A percentile compares a stretch with the other conserved stretches of the same genome.
Evolutionary conservation across 2,888 invertebrate species (phyloP).

Genomic region (Yponomeuta evonymella): DNA sequence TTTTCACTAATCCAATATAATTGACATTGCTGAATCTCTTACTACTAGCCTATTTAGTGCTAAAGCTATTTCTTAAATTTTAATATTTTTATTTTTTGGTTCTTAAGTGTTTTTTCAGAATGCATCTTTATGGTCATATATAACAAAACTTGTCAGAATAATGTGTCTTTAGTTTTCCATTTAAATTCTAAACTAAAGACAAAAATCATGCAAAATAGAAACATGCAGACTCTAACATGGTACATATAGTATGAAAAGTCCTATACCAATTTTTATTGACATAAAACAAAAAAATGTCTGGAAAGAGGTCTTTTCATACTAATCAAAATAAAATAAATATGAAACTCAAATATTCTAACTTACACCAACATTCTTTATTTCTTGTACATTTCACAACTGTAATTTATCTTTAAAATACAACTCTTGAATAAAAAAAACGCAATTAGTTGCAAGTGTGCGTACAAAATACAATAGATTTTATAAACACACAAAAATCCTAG

Average conservation of each 20-base stretch:
- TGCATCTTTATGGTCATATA: slow-evolving; percentile 33
- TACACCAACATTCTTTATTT: slow-evolving; percentile 63
- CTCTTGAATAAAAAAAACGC: slow-evolving; percentile 32
- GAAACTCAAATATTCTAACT: slow-evolving; percentile 60
- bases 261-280: not conserved
- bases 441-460: slow-evolving; percentile 6
- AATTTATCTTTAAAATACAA: slow-evolving; percentile 38
- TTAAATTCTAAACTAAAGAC: not conserved
- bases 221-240: slow-evolving; percentile 61
- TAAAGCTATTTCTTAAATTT: slow-evolving; percentile 64
- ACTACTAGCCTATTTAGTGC: slow-evolving; percentile 71
- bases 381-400: slow-evolving; percentile 69
- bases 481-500: slow-evolving; percentile 12
- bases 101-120: slow-evolving; percentile 38
- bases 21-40: slow-evolving; percentile 74
- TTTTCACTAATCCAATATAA: slow-evolving; percentile 72
- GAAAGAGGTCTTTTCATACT: not conserved
- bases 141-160: slow-evolving; percentile 18
- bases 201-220: slow-evolving; percentile 33
- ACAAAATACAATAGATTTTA: not conserved
- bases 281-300: not conserved
- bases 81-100: slow-evolving; percentile 55
- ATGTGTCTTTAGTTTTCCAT: too few species aligned
- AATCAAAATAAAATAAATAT: slow-evolving; percentile 37
- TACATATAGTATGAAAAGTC: slow-evolving; percentile 25